Base-by-base conservation (phyloP, 2,888 invertebrate genomes). In the Hirtodrosophila histrioides region DNA sequence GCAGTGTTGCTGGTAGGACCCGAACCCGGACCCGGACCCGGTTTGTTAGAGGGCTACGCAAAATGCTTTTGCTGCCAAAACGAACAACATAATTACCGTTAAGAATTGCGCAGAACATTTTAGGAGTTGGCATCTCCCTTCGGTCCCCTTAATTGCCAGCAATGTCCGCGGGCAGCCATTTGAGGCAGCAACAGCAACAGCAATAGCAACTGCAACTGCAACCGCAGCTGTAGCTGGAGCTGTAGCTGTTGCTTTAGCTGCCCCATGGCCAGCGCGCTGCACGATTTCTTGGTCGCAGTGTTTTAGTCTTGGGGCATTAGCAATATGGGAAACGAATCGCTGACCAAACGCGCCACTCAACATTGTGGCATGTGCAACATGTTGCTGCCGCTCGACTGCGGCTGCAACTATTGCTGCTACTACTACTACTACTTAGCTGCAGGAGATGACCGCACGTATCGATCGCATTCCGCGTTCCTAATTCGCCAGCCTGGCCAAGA, bases 401-500 rank as follows among this genome's bases (percentile, higher is more conserved):
- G 58, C 27, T 51, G 70, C 27, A 27, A 27, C 41, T 17, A 17
- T 17, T 56, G 65, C 11, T 66, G 58, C 12, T 63, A 58, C 56
- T 63, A 66, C 68, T 73, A 69, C 73, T 69, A 66, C 68, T 73
- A 69, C 73, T 69, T 71, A 74, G 78, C 74, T 76, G 79, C 72
- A 64, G 72, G 49, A 79, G 76, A 86, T 87, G 78, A 78, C 84
- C 73, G 86, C 87, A 88, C 85, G 88, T 85, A 87, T 88, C 85
- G 88, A 85, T 85, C 88, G 88, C 88, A 85, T 85, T 85, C 88
- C 85, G 86, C 85, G 85, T 81, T 81, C 88, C 85, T 85, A 85
- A 85, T 85, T 88, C 85, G 88, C 88, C 69, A 78, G 74, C 81
- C 83, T 85, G 82, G 63, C 83, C 41, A 64, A 58, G 65, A 61